phyloP scores from a whole-genome alignment of 2,113 vertebrate genomes.

The Ctenodactylus gundi region DNA sequence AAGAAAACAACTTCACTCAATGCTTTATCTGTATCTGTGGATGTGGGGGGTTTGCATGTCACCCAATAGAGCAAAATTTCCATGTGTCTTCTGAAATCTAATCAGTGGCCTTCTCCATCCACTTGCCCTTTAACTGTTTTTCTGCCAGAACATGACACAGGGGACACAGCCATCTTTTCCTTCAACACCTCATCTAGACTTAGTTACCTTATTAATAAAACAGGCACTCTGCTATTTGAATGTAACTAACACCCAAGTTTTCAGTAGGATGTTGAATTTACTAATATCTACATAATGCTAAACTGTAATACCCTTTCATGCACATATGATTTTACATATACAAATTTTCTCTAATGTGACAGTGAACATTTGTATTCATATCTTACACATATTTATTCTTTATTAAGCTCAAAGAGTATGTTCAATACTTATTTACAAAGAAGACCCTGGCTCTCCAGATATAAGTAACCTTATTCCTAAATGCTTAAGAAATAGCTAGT shows the following conservation, averaged over 20 bases:
- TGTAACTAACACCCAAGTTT: not conserved
- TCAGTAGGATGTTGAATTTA: not conserved
- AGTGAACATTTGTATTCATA: not conserved
- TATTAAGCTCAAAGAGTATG: not conserved
- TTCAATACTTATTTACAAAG: not conserved
- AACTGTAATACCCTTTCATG: not conserved
- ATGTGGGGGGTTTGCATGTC: not conserved
- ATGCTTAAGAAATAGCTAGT: not conserved
- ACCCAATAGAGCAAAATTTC: not conserved
- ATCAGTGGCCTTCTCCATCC: not conserved
- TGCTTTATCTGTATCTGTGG: not conserved
- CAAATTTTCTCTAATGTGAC: not conserved
- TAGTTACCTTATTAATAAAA: not conserved
- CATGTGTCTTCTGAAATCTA: not conserved
- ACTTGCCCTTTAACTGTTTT: not conserved
- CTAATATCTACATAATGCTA: not conserved
- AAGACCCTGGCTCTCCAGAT: not conserved
- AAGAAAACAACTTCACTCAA: not conserved
- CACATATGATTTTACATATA: not conserved
- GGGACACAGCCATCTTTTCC: not conserved
- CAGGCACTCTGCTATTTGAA: not conserved
- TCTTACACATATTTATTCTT: not conserved
- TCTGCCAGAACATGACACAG: not conserved
- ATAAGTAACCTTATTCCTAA: not conserved
- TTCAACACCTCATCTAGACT: not conserved